Percentiles rank a stretch among this genome's conserved stretches.
Conservation (phyloP, 2,888 invertebrate species). For the Agriotes lineatus region DNA sequence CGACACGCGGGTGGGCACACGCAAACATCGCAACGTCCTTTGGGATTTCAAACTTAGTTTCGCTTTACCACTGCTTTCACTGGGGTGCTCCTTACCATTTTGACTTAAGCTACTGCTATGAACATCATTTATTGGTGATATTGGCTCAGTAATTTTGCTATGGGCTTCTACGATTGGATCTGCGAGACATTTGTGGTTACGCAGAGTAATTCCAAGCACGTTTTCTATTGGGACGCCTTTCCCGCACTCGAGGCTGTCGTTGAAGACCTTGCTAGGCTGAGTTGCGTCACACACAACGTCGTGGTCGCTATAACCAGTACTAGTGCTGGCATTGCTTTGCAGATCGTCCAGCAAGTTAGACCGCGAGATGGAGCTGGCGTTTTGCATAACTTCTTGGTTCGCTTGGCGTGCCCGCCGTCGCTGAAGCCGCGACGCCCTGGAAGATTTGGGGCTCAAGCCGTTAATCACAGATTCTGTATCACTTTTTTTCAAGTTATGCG, state of each 20-base stretch:
- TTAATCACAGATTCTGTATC: constrained; percentile 55
- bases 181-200: constrained; percentile 73
- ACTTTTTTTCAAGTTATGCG: constrained; percentile 51
- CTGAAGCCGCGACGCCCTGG: constrained; percentile 63
- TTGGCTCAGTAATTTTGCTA: constrained; percentile 2
- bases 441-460: constrained; percentile 52
- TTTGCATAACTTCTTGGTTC: constrained; percentile 62
- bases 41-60: constrained; percentile 11
- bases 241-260: constrained; percentile 65
- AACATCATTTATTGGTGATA: constrained; percentile 8
- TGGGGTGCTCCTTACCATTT: background rate
- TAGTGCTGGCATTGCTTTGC: constrained; percentile 66
- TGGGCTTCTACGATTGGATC: constrained; percentile 48
- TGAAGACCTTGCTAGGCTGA: constrained; percentile 64
- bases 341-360: constrained; percentile 65
- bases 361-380: constrained; percentile 58
- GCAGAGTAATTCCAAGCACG: constrained; percentile 70
- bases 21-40: constrained; percentile 31
- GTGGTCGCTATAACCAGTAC: constrained; percentile 67
- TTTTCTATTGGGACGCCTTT: constrained; percentile 50
- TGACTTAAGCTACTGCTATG: background rate
- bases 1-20: constrained; percentile 45
- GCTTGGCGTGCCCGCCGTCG: constrained; percentile 63
- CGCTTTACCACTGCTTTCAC: constrained; percentile 10
- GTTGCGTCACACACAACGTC: constrained; percentile 64